A percentile compares a stretch with the other conserved stretches of the same genome.
Evolutionary conservation across 2,888 invertebrate genomes (phyloP).

Genomic region (Ectropis crepuscularia): DNA sequence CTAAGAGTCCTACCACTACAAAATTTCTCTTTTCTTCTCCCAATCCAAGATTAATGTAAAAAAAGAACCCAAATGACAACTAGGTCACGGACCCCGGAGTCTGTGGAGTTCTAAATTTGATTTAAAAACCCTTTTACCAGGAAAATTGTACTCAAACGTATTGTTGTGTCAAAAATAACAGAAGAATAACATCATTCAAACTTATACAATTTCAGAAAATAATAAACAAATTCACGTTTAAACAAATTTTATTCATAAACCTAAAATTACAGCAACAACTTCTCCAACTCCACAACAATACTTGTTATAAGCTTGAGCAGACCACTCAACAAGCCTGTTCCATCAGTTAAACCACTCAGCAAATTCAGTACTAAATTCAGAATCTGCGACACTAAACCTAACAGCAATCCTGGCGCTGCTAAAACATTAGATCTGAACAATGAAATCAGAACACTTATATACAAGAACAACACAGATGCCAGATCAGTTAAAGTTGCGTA

Average conservation of each 20-base stretch:
- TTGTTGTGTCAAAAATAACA: too few species aligned
- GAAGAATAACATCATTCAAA: too few species aligned
- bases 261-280: constrained; percentile 58
- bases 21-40: too few species aligned
- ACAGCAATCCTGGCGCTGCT: constrained; percentile 68
- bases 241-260: constrained; percentile 39
- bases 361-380: constrained; percentile 69
- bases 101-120: too few species aligned
- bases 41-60: too few species aligned
- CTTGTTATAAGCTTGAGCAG: constrained; percentile 70
- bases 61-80: too few species aligned
- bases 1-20: too few species aligned
- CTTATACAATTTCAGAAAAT: constrained; percentile 1
- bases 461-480: constrained; percentile 74
- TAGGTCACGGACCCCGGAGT: too few species aligned
- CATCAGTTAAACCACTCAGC: constrained; percentile 69
- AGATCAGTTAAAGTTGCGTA: constrained; percentile 76
- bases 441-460: constrained; percentile 75
- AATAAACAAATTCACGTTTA: constrained; percentile 22
- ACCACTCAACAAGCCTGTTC: constrained; percentile 64
- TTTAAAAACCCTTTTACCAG: too few species aligned
- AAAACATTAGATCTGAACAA: constrained; percentile 74
- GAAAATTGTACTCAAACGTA: too few species aligned
- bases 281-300: constrained; percentile 72
- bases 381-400: constrained; percentile 64